These are phyloP conservation scores for Philopotamus ludificatus DNA, from an alignment of 1,140 invertebrate genomes.

Conservation along the genomic window DNA sequence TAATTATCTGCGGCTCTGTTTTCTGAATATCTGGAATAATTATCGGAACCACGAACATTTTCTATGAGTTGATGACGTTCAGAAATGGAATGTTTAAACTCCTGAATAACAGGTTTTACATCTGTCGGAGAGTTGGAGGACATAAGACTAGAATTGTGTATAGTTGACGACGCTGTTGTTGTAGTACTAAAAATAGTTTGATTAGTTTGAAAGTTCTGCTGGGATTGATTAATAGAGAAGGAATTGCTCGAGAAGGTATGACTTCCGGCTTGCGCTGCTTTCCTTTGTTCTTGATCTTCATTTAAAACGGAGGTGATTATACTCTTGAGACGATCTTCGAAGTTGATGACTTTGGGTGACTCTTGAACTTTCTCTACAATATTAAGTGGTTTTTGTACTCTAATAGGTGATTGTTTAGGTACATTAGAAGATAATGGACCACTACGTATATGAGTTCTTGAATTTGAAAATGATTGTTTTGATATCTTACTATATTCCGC, in stretches of 20 bases:
- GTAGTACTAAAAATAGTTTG: constrained; percentile 34
- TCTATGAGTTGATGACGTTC: constrained; percentile 32
- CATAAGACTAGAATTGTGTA: constrained; percentile 14
- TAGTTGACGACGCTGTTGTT: constrained; percentile 13
- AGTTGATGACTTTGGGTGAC: constrained; percentile 80
- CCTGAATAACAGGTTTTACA: constrained; percentile 32
- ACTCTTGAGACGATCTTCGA: constrained; percentile 87
- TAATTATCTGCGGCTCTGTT: constrained; percentile 14
- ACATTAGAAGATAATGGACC: constrained; percentile 41
- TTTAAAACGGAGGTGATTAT: constrained; percentile 89
- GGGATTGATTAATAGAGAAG: constrained; percentile 32
- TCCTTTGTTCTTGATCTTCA: constrained; percentile 68
- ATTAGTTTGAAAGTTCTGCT: constrained; percentile 21
- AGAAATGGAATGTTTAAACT: constrained; percentile 36
- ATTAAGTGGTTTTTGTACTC: constrained; percentile 52
- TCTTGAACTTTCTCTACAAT: constrained; percentile 62
- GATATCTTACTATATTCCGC: constrained; percentile 44
- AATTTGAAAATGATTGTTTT: constrained; percentile 7
- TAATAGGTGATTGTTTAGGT: constrained; percentile 49
- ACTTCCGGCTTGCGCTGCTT: constrained; percentile 44
- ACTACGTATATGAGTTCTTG: constrained; percentile 45
- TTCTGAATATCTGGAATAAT: constrained; percentile 23
- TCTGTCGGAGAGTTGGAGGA: constrained; percentile 22
- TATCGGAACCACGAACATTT: constrained; percentile 18
- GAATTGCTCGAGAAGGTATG: constrained; percentile 34